Evolutionary conservation across 2,113 vertebrate genomes (phyloP), one percentile per base, ranked within the genome.

Genomic region (Colossoma macropomum): DNA sequence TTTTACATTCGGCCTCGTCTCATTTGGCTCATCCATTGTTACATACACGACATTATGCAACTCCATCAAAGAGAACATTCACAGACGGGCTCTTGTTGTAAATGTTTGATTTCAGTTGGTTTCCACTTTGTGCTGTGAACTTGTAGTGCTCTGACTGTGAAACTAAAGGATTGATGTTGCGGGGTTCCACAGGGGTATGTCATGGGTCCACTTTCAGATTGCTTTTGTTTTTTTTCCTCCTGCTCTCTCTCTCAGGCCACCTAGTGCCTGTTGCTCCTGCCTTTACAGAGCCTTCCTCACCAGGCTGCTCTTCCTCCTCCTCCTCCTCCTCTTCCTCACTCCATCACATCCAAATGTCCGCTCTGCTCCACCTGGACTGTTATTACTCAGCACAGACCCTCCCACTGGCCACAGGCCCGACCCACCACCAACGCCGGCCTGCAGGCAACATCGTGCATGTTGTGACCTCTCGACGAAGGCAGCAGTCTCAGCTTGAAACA

Each of bases 321-420:
- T 30, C 27, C 28, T 73, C 83, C 62, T 72, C 63, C 19, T 30
- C 41, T 19, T 73, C 83, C 50, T 72, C 45, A 15, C 69, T 66
- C 63, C 71, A 63, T 63, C 45, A 59, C 77, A 28, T 38, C 69
- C 82, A 62, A 66, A 83, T 28, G 48, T 80, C 66, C 76, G 52
- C 75, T 83, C 74, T 73, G 70, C 77, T 68, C 60, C 77, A 79
- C 54, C 56, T 75, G 77, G 83, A 86, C 85, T 86, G 82, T 88
- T 87, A 84, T 60, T 74, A 59, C 54, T 87, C 56, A 87, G 85
- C 83, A 30, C 56, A 60, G 71, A 54, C 50, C 80, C 78, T 75
- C 72, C 52, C 68, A 80, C 52, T 32, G 80, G 27, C 75, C 72
- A 52, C 25, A 66, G 79, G 65, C 79, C 65, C 34, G 30, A 21